phyloP scores from a whole-genome alignment of 2,113 vertebrate genomes.

The Epinephelus fuscoguttatus region DNA sequence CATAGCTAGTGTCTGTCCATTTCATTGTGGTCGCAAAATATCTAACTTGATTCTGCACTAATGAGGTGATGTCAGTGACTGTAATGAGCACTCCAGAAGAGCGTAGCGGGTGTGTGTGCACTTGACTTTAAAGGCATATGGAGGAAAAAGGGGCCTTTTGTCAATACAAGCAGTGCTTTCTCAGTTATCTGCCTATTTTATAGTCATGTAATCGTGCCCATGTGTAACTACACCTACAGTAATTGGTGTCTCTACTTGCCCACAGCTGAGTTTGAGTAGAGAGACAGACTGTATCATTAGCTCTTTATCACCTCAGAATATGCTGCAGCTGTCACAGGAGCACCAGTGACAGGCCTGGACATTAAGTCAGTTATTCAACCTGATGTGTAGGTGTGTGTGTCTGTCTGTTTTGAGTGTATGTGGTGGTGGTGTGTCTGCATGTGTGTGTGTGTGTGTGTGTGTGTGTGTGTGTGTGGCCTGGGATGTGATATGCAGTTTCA shows the following conservation, averaged over 20 bases:
- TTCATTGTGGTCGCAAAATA: not conserved
- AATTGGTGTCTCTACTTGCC: not conserved
- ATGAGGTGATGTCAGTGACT: not conserved
- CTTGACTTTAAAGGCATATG: not conserved
- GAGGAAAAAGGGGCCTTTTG: not conserved
- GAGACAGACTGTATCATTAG: constrained; percentile 33
- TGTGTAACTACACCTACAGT: not conserved
- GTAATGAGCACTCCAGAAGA: not conserved
- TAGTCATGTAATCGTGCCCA: not conserved
- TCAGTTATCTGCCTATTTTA: not conserved
- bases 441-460: constrained; percentile 2
- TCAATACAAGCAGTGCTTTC: not conserved
- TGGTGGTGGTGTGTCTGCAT: constrained; percentile 2
- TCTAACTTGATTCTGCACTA: not conserved
- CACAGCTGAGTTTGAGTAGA: constrained; percentile 24
- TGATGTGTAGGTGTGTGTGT: constrained; percentile 6
- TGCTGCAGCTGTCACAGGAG: constrained; percentile 28
- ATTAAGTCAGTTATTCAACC: constrained; percentile 26
- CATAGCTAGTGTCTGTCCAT: not conserved
- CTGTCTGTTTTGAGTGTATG: not conserved
- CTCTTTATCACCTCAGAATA: constrained; percentile 16
- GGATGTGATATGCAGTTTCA: not conserved
- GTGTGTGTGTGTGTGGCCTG: not conserved
- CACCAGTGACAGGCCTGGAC: constrained; percentile 9
- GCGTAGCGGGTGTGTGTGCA: not conserved